phyloP scores from a whole-genome alignment of 64 coral and sea anemone species.

The Stichodactyla helianthus region DNA sequence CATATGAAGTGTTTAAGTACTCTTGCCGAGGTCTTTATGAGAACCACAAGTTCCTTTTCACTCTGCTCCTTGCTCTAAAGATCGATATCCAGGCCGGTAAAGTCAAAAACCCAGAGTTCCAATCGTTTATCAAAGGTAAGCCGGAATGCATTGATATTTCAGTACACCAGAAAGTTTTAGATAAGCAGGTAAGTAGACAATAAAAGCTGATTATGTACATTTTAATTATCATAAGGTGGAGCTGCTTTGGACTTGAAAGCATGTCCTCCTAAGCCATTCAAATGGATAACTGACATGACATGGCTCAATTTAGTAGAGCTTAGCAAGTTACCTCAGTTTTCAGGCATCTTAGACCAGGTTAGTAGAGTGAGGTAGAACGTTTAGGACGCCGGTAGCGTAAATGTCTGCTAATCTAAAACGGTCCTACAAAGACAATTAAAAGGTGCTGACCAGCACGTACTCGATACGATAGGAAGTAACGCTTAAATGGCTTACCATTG shows the following conservation, averaged over 20 bases:
- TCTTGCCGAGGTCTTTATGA: slow-evolving; percentile 90
- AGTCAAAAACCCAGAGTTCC: slow-evolving; percentile 81
- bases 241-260: slow-evolving; percentile 96
- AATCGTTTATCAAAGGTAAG: slow-evolving; percentile 87
- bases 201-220: neutral
- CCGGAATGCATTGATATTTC: too few relatives aligned
- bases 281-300: slow-evolving; percentile 99
- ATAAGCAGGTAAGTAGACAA: too few relatives aligned
- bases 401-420: too few relatives aligned
- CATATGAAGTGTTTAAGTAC: slow-evolving; percentile 94
- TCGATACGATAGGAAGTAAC: too few relatives aligned
- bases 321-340: slow-evolving; percentile 93
- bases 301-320: slow-evolving; percentile 99
- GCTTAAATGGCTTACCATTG: too few relatives aligned
- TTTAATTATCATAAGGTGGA: slow-evolving; percentile 61
- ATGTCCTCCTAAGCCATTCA: slow-evolving; percentile 85
- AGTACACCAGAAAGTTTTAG: too few relatives aligned
- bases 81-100: slow-evolving; percentile 91
- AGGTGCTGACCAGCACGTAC: too few relatives aligned
- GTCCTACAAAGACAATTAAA: too few relatives aligned
- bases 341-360: slow-evolving; percentile 98
- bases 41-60: slow-evolving; percentile 97
- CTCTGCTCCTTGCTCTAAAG: slow-evolving; percentile 87
- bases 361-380: slow-evolving; percentile 22
- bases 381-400: too few relatives aligned